These are phyloP conservation scores for Meriones unguiculatus DNA, from an alignment of 2,113 vertebrate genomes.

Conservation along the genomic window DNA sequence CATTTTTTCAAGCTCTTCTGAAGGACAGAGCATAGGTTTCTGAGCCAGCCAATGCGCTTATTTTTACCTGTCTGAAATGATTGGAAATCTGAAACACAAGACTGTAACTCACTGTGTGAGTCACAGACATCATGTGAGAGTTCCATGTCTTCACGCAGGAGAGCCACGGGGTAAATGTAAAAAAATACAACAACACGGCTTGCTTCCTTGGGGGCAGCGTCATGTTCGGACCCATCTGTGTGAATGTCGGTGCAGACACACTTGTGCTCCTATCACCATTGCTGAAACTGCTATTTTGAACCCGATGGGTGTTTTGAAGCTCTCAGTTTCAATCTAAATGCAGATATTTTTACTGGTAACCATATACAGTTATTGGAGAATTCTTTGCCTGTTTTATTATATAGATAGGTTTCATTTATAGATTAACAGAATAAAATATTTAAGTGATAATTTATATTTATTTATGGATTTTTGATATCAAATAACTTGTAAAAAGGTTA, in stretches of 20 bases:
- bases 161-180: not conserved
- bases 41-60: not conserved
- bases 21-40: not conserved
- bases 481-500: not conserved
- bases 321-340: constrained; percentile 16
- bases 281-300: constrained; percentile 11
- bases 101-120: not conserved
- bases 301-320: not conserved
- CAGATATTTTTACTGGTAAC: constrained; percentile 1
- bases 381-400: constrained; percentile 40
- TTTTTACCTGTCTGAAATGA: constrained; percentile 22
- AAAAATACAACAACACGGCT: not conserved
- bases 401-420: constrained; percentile 30
- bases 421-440: constrained; percentile 38
- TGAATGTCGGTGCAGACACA: not conserved
- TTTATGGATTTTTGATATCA: constrained; percentile 32
- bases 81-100: constrained; percentile 33
- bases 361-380: not conserved
- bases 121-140: too few species aligned
- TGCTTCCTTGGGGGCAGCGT: not conserved
- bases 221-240: not conserved
- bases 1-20: not conserved
- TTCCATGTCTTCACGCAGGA: not conserved
- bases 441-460: constrained; percentile 16
- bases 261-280: not conserved